Base-by-base conservation (phyloP, 2,797 vertebrate species). In the Malurus leucopterus region DNA sequence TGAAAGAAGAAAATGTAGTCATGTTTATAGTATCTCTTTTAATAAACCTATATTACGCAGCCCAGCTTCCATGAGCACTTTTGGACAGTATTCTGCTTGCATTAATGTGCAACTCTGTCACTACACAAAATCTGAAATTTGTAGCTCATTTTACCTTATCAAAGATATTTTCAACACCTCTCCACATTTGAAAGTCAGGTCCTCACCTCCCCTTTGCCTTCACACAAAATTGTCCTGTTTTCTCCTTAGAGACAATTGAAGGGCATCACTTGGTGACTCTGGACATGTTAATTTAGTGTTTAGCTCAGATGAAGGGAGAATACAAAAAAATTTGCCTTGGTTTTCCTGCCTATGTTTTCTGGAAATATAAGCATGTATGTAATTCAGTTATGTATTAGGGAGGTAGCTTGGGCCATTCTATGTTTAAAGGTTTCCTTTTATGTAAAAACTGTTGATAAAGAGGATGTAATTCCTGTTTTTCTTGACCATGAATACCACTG, bases 181-280 rank as follows among this genome's bases (percentile, higher is more conserved):
- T 81, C 40, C 77, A 15, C 40, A 8, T 69, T 83, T 87, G 40
- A 81, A 65, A 4, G 1, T 58, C 29, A 85, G 41, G 32, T 58
- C 50, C 21, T 77, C 0, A 0, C 23, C 65, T 81, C 15, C 23
- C 5, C 15, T 78, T 82, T 76, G 40, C 69, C 76, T 94, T 90
- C 75, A 88, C 77, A 67, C 90, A 58, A 94, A 94, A 88, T 90
- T 92, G 68, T 93, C 86, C 84, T 88, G 20, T 63, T 40, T 30
- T 64, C 57, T 94, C 79, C 77, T 88, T 49, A 57, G 86, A 89
- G 85, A 59, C 38, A 49, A 34, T 86, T 72, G 63, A 78, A 77
- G 84, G 83, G 43, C 78, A 63, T 68, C 11, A 6, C 77, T 94
- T 90, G 91, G 75, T 91, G 91, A 71, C 51, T 92, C 65, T 73